Evolutionary conservation across 2,797 vertebrate genomes (phyloP), one percentile per base, ranked within the genome.

Genomic region (Pipistrellus nathusii): DNA sequence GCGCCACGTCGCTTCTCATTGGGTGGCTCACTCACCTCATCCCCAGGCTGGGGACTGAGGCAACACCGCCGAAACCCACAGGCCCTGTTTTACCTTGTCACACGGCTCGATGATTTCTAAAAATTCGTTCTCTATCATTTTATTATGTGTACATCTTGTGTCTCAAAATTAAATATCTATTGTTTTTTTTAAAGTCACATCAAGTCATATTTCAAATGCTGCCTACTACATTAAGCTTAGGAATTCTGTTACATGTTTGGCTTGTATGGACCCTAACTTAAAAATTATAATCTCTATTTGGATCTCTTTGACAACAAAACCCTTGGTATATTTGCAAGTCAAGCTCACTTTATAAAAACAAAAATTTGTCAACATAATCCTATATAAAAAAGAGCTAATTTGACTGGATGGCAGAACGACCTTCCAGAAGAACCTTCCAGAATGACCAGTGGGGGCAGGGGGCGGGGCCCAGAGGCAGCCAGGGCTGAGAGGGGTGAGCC

Each of bases 291-390:
- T 30, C 30, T 73, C 92, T 57, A 66, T n/a, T 82, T 88, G 35
- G 46, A 69, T 64, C 53, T 85, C 66, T 89, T 72, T 81, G 35
- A 41, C 38, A 88, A 51, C 5, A 53, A 68, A 18, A 87, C 18
- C 51, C 51, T 76, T 46, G 81, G 66, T 32, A 69, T 62, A 82
- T 71, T 30, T 81, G 32, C 72, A 94, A 81, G 35, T 78, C 62
- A 86, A 69, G 35, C 38, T 83, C 27, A 92, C 68, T 78, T 82
- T 23, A 90, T 38, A 72, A 93, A 90, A 53, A 59, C 12, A 51
- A 55, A 57, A 62, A 55, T 69, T 35, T 64, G 27, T 71, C 51
- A 80, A 64, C 72, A 72, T 35, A 51, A n/a, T 59, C 25, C 25
- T 59, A 13, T 59, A 59, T 59, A 59, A 59, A 6, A 27, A 41